A percentile compares a stretch with the other conserved stretches of the same genome.
Evolutionary conservation across 2,888 invertebrate species (phyloP).

Genomic region (Erebia palarica): DNA sequence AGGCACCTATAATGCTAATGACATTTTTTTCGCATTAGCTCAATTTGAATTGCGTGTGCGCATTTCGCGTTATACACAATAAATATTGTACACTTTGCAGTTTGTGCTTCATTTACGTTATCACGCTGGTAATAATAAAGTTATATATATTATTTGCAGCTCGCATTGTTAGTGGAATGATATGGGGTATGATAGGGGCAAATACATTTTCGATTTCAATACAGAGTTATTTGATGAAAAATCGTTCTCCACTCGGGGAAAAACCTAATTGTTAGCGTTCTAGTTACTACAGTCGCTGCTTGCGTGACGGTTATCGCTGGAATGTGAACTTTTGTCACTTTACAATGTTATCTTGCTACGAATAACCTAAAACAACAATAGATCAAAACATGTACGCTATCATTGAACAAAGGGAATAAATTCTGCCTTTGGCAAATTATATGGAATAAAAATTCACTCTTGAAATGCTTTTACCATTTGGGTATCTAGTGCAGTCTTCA

Average conservation of each 20-base stretch:
- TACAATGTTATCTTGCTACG: constrained; percentile 14
- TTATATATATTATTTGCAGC: constrained; percentile 60
- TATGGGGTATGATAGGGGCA: constrained; percentile 14
- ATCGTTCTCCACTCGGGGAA: constrained; percentile 31
- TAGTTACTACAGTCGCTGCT: constrained; percentile 1
- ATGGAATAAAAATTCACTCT: not conserved
- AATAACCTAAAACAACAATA: constrained; percentile 21
- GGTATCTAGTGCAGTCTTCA: not conserved
- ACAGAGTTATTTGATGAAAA: constrained; percentile 39
- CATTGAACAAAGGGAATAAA: constrained; percentile 6
- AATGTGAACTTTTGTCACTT: constrained; percentile 13
- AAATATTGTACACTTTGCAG: constrained; percentile 68
- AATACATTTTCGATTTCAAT: constrained; percentile 16
- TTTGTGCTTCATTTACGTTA: constrained; percentile 78
- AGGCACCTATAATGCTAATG: constrained; percentile 59
- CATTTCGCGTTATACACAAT: constrained; percentile 61
- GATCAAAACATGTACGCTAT: constrained; percentile 4
- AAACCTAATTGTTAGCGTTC: constrained; percentile 27
- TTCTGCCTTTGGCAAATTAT: not conserved
- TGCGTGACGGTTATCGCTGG: constrained; percentile 15
- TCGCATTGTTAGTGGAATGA: constrained; percentile 28
- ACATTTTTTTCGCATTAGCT: constrained; percentile 60
- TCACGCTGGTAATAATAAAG: constrained; percentile 69
- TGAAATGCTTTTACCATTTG: not conserved
- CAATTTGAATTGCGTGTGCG: constrained; percentile 68